Evolutionary conservation across 2,113 vertebrate genomes (phyloP).

Genomic region (Porphyrio hochstetteri): DNA sequence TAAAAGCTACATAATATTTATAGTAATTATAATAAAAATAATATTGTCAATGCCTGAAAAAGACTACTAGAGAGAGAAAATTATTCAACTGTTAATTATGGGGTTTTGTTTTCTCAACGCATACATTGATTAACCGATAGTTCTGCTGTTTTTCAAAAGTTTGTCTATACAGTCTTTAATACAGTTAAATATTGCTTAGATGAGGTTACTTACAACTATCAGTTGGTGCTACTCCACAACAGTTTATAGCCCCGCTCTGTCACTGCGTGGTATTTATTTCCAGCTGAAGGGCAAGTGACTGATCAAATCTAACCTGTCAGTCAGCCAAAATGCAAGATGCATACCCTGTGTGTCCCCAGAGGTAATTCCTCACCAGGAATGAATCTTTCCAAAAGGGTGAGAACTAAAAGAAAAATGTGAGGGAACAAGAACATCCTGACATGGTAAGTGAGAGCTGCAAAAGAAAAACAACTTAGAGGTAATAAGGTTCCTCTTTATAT

Average conservation of each 20-base stretch:
- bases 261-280: background rate
- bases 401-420: slow-evolving; percentile 9
- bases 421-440: background rate
- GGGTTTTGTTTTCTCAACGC: background rate
- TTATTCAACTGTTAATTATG: background rate
- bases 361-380: background rate
- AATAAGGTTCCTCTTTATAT: slow-evolving; percentile 20
- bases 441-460: background rate
- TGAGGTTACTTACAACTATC: background rate
- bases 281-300: background rate
- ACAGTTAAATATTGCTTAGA: background rate
- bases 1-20: background rate
- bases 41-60: background rate
- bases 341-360: background rate
- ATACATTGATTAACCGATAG: background rate
- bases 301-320: background rate
- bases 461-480: slow-evolving; percentile 1
- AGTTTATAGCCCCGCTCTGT: background rate
- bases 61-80: background rate
- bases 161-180: background rate
- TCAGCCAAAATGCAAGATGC: background rate
- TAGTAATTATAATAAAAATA: background rate
- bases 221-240: background rate
- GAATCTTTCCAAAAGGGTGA: background rate
- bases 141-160: background rate